Conservation (phyloP, 1,140 invertebrate species). For the Drusus annulatus region DNA sequence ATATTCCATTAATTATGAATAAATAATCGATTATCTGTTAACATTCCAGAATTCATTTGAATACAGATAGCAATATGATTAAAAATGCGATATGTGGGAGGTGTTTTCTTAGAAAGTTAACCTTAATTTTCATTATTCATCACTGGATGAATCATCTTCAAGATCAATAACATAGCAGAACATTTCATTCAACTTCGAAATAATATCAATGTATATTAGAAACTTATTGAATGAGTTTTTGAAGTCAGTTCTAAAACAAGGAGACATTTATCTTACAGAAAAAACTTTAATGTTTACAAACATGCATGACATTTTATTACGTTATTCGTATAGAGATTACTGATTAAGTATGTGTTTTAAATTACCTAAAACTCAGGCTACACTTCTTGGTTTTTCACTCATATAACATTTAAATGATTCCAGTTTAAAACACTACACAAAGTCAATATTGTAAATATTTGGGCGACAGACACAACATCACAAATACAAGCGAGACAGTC, state of each 20-base stretch:
- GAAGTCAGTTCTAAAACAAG: no score
- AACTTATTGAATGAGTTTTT: no score
- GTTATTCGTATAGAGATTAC: neutral
- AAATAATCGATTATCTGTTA: no score
- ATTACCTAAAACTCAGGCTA: constrained; percentile 10
- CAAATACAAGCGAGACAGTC: neutral
- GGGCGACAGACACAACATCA: constrained; percentile 18
- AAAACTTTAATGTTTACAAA: constrained; percentile 45
- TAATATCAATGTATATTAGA: no score
- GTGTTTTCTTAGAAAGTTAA: constrained; percentile 39
- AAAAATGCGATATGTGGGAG: neutral
- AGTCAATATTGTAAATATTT: constrained; percentile 5
- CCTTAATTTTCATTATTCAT: constrained; percentile 29
- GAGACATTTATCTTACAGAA: neutral
- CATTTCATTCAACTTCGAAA: no score
- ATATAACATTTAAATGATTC: constrained; percentile 3
- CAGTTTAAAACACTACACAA: neutral
- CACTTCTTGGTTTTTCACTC: neutral
- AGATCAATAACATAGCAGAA: neutral
- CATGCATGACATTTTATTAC: constrained; percentile 29
- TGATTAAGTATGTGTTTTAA: neutral
- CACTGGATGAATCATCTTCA: constrained; percentile 10
- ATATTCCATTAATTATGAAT: no score
- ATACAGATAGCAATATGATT: no score
- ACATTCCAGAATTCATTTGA: no score